phyloP scores from a whole-genome alignment of 2,113 vertebrate species.

The Etheostoma cragini region DNA sequence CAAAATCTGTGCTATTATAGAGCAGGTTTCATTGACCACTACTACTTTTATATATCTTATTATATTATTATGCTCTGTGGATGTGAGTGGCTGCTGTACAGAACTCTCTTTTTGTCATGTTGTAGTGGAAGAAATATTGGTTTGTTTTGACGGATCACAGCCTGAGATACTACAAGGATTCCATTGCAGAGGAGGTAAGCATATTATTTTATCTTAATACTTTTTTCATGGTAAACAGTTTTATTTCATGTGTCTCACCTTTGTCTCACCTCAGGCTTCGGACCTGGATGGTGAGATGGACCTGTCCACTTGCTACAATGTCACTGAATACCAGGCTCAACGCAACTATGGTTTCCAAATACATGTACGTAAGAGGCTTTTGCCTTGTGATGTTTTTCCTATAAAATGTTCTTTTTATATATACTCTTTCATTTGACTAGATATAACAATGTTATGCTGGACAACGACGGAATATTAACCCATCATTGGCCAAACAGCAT shows the following conservation, averaged over 20 bases:
- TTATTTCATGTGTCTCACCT: not conserved
- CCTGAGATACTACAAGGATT: slow-evolving; percentile 87
- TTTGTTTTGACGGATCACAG: slow-evolving; percentile 88
- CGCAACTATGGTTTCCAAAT: slow-evolving; percentile 88
- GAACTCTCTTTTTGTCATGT: slow-evolving; percentile 2
- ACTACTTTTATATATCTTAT: not conserved
- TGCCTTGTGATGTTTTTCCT: not conserved
- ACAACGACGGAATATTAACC: too few relatives aligned
- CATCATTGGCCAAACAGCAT: too few relatives aligned
- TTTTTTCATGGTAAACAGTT: not conserved
- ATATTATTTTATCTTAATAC: not conserved
- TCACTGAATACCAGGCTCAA: slow-evolving; percentile 87
- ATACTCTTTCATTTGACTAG: too few relatives aligned
- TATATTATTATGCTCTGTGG: not conserved
- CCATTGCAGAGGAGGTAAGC: slow-evolving; percentile 86
- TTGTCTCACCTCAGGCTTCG: slow-evolving; percentile 76
- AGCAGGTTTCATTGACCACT: slow-evolving; percentile 9
- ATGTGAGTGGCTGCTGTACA: not conserved
- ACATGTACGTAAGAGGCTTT: slow-evolving; percentile 79
- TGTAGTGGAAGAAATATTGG: slow-evolving; percentile 88
- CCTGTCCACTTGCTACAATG: slow-evolving; percentile 84
- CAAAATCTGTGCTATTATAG: not conserved
- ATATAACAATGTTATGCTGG: too few relatives aligned
- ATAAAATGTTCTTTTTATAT: not conserved
- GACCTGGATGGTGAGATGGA: slow-evolving; percentile 88